Evolutionary conservation across 1,140 invertebrate species (phyloP), one percentile per base, ranked within the genome.

Genomic region (Eufriesea mexicana): DNA sequence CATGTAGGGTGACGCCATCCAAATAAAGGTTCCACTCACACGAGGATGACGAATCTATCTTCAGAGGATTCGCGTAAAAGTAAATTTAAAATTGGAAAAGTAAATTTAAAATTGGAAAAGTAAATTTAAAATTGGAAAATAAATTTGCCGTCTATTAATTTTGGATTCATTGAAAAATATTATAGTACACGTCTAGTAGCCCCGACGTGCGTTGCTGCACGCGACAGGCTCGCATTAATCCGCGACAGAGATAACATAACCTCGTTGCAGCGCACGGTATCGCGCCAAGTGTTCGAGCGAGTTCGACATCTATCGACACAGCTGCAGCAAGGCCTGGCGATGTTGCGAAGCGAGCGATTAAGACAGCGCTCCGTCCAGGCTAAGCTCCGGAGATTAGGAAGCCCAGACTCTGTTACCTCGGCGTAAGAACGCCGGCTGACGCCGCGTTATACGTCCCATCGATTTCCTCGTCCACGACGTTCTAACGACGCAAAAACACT

Each of bases 341-440:
- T 70, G 67, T 70, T n/a, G n/a, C 45, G 16, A 70, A 51, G n/a
- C 47, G 14, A 70, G 68, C 68, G 68, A 71, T 71, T 71, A 71
- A 51, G 45, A 51, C 47, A 20, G 45, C 10, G 25, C 25, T 28
- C 16, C 20, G 68, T 51, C 47, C 47, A 51, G 45, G 16, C 25
- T 71, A 71, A 71, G 68, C 68, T 71, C 9, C 16, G n/a, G 18
- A 16, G 45, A n/a, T 71, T 51, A 71, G 68, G n/a, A n/a, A 70
- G 68, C 47, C n/a, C 16, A 23, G 68, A 71, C 9, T 20, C 67
- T 28, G 45, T 70, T 70, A 28, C n/a, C 20, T 51, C 8, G 25
- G 2, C 8, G 67, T 28, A 71, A 70, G 25, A 51, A 51, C 67
- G 18, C 1, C 16, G 47, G 5, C 14, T 18, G 42, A 68, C 45